phyloP scores from a whole-genome alignment of 2,797 vertebrate species.

The Mormyrops attenuatus region DNA sequence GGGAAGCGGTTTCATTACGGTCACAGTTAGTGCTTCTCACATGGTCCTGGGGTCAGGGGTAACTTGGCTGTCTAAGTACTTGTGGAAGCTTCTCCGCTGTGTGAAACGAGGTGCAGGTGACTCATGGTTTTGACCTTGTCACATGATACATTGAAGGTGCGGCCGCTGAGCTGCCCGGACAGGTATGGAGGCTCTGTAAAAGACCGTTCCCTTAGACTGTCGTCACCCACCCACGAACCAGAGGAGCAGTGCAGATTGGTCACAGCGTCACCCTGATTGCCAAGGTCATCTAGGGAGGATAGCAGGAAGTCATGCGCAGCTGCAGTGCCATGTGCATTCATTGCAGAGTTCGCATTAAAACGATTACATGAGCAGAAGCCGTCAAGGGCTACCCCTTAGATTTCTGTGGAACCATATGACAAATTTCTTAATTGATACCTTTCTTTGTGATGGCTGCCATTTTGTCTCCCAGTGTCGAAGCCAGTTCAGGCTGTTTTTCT shows the following conservation, averaged over 20 bases:
- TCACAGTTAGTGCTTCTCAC: too few relatives aligned
- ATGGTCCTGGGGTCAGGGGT: background rate
- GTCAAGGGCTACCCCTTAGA: background rate
- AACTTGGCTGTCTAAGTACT: background rate
- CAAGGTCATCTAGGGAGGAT: background rate
- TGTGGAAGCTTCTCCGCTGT: background rate
- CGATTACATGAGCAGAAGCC: background rate
- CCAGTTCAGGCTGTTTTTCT: slow-evolving; percentile 7
- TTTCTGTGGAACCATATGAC: background rate
- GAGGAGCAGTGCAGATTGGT: background rate
- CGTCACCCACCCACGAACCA: background rate
- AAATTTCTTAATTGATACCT: background rate
- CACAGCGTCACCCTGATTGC: background rate
- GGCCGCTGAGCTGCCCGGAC: background rate
- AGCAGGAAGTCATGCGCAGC: background rate
- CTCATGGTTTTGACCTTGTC: background rate
- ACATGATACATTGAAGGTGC: background rate
- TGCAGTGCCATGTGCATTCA: background rate
- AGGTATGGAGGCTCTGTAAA: background rate
- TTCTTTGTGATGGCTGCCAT: background rate
- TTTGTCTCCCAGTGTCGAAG: background rate
- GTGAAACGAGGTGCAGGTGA: background rate
- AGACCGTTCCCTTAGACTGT: background rate
- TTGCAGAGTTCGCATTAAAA: background rate
- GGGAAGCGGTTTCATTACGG: background rate